These are phyloP conservation scores for Scrobipalpa atriplicella DNA, from an alignment of 2,888 invertebrate genomes.

Conservation along the genomic window DNA sequence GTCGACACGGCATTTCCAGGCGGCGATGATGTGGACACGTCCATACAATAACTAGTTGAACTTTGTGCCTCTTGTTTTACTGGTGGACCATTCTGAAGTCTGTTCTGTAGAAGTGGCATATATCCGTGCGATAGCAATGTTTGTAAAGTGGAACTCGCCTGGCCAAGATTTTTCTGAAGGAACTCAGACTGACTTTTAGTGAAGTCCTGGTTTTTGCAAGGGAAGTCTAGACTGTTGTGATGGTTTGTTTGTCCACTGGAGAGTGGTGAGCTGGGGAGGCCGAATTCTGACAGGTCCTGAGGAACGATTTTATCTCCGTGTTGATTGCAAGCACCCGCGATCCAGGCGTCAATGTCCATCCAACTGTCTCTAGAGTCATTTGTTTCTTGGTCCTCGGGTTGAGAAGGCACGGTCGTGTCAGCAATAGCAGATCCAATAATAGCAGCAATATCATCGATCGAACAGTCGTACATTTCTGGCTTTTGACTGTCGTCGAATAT, in stretches of 20 bases:
- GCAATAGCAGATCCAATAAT: conserved; percentile 95
- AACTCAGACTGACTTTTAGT: conserved; percentile 73
- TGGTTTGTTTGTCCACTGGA: conserved; percentile 78
- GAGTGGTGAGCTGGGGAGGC: conserved; percentile 85
- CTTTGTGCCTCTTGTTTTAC: conserved; percentile 88
- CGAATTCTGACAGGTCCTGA: conserved; percentile 86
- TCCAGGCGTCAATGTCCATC: conserved; percentile 95
- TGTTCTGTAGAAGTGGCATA: conserved; percentile 91
- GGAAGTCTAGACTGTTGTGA: conserved; percentile 75
- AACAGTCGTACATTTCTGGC: conserved; percentile 86
- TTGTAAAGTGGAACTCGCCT: conserved; percentile 89
- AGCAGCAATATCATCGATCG: conserved; percentile 92
- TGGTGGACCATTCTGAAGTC: conserved; percentile 90
- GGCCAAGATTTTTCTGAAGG: conserved; percentile 74
- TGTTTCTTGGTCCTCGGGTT: conserved; percentile 87
- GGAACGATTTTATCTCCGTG: conserved; percentile 86
- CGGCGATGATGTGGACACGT: conserved; percentile 90
- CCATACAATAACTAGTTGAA: conserved; percentile 89
- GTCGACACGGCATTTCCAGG: conserved; percentile 94
- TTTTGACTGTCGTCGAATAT: conserved; percentile 79
- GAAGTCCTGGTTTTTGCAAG: conserved; percentile 74
- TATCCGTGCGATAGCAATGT: conserved; percentile 88
- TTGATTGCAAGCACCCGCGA: conserved; percentile 90
- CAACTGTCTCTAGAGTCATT: conserved; percentile 90
- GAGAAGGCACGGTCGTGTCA: conserved; percentile 92